phyloP scores from a whole-genome alignment of 2,113 vertebrate genomes.

The Nesoenas mayeri region DNA sequence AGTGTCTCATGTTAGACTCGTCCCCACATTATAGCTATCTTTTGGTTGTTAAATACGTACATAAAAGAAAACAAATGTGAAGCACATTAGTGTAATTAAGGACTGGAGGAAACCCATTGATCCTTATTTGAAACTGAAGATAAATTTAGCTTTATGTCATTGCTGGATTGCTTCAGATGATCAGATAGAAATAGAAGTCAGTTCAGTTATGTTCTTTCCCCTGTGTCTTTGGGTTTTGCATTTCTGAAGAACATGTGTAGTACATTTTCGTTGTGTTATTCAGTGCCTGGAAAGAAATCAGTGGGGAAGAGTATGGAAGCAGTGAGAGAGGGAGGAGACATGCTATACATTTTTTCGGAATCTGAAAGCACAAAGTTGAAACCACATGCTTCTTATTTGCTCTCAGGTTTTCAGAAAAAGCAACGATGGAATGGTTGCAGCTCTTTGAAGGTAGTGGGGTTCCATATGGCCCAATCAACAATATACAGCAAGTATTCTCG shows the following conservation, averaged over 20 bases:
- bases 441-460: conserved; percentile 88
- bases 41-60: conserved; percentile 26
- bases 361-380: conserved; percentile 26
- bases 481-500: conserved; percentile 87
- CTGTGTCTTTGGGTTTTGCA: conserved; percentile 9
- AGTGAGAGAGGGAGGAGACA: background rate
- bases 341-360: background rate
- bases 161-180: conserved; percentile 36
- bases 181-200: conserved; percentile 41
- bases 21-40: background rate
- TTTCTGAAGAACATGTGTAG: conserved; percentile 48
- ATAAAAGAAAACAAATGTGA: conserved; percentile 46
- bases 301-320: background rate
- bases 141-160: conserved; percentile 56
- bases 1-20: background rate
- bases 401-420: conserved; percentile 85
- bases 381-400: conserved; percentile 53
- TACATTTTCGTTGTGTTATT: conserved; percentile 39
- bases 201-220: conserved; percentile 23
- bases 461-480: conserved; percentile 94
- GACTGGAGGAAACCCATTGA: conserved; percentile 46
- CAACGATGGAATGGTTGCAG: conserved; percentile 83
- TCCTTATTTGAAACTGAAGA: conserved; percentile 43
- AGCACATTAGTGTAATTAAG: conserved; percentile 34
- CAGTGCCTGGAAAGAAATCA: conserved; percentile 32